Base-by-base conservation (phyloP, 2,797 vertebrate genomes). In the Calcarius lapponicus region DNA sequence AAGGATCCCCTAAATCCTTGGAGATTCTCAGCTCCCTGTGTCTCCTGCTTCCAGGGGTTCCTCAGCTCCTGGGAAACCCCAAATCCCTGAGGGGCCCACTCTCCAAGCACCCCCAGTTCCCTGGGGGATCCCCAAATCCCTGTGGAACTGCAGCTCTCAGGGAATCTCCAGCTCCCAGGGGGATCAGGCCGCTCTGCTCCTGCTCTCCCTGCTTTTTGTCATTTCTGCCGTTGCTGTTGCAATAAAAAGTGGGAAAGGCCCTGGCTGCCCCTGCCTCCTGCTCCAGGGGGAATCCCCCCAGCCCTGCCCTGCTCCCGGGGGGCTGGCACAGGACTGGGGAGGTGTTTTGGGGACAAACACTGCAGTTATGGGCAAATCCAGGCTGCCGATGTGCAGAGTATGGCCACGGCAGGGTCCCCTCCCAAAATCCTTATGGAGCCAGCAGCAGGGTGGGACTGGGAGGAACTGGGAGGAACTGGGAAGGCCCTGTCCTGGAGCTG, bases 221-320 rank as follows among this genome's bases (percentile, higher is more conserved):
- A 82, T 57, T 87, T 85, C 25, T 36, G 64, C 43, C 1, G 48
- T 43, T 86, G 60, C 87, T 95, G 21, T 94, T 80, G 61, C 80
- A 95, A 94, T 96, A 96, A 96, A 96, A 92, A 19, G 17, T 82
- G 75, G 67, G 31, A 90, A 92, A 88, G 29, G 28, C 13, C 0
- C 20, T 0, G 2, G 7, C 26, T 72, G 20, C 15, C 8, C 18
- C 58, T 25, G 21, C 18, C 16, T 74, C 36, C 17, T 6, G 7
- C 71, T 82, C 40, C n/a, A 11, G 29, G 4, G 25, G 26, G 36
- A 16, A 17, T 11, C 25, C 24, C 11, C 28, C 3, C 3, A 1
- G 31, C 26, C 24, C 69, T 36, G 32, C 48, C 42, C 3, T 3
- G 15, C 48, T 58, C 45, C 67, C 34, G 70, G 24, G 21, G 43